phyloP scores from a whole-genome alignment of 2,113 vertebrate species.

The Ceyx margarethae region DNA sequence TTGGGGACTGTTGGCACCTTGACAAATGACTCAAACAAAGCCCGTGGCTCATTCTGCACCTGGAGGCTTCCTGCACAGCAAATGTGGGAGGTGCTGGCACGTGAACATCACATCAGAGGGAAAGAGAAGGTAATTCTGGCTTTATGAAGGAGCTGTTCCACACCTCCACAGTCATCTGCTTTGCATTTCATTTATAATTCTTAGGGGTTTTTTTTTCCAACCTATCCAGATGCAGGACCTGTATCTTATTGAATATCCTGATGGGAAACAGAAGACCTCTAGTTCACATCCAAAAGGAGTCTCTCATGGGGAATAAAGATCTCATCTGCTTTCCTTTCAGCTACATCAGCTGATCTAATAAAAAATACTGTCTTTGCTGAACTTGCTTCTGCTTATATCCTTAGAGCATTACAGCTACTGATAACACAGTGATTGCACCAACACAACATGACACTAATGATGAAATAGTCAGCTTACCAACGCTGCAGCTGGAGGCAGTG shows the following conservation, averaged over 20 bases:
- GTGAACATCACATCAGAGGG: not conserved
- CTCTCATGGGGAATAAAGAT: not conserved
- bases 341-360: constrained; percentile 14
- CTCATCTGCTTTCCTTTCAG: constrained; percentile 18
- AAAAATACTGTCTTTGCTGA: not conserved
- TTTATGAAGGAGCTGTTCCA: not conserved
- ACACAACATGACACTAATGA: not conserved
- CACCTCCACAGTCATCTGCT: not conserved
- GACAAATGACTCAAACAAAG: not conserved
- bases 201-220: not conserved
- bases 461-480: not conserved
- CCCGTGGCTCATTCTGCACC: not conserved
- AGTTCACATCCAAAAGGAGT: not conserved
- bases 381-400: constrained; percentile 6
- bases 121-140: constrained; percentile 25
- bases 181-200: not conserved
- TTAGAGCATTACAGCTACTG: not conserved
- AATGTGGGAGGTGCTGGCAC: not conserved
- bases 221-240: not conserved
- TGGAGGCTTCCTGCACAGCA: constrained; percentile 13
- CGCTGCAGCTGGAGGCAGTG: not conserved
- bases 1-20: not conserved
- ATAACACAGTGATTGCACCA: not conserved
- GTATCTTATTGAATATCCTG: not conserved
- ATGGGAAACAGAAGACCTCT: not conserved